Evolutionary conservation across 2,888 invertebrate genomes (phyloP).

Genomic region (Tubiluchus corallicola): DNA sequence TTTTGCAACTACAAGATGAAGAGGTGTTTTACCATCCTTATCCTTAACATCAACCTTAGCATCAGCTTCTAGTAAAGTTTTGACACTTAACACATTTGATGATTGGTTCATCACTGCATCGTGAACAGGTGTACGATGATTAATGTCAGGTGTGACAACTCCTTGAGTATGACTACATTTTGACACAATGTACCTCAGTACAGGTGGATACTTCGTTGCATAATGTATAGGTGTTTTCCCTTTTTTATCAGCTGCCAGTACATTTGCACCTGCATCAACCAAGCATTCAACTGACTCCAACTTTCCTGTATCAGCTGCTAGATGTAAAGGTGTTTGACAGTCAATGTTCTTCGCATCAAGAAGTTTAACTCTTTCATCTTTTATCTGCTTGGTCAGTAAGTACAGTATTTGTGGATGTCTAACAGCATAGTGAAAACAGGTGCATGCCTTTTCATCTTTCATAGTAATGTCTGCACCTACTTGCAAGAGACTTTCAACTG

Average conservation of each 20-base stretch:
- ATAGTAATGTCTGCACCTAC: too few species aligned
- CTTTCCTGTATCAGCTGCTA: background rate
- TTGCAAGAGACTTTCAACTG: too few species aligned
- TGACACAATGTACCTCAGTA: too few species aligned
- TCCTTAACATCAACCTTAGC: background rate
- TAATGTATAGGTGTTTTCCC: background rate
- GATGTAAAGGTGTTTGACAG: background rate
- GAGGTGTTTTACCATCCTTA: background rate
- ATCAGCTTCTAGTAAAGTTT: background rate
- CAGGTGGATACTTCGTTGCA: too few species aligned
- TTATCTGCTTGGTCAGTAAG: background rate
- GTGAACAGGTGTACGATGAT: background rate
- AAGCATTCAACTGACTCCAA: background rate
- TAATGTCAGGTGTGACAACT: background rate
- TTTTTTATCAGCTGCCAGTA: background rate
- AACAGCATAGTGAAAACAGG: background rate
- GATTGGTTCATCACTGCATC: too few species aligned
- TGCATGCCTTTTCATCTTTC: background rate
- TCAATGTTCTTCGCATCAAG: background rate
- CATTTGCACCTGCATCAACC: background rate
- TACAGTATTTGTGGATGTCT: background rate
- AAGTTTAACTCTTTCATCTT: too few species aligned
- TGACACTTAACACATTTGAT: too few species aligned
- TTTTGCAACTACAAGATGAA: background rate
- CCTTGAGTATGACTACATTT: too few species aligned